phyloP scores from a whole-genome alignment of 2,113 vertebrate genomes.

The Tiliqua scincoides region DNA sequence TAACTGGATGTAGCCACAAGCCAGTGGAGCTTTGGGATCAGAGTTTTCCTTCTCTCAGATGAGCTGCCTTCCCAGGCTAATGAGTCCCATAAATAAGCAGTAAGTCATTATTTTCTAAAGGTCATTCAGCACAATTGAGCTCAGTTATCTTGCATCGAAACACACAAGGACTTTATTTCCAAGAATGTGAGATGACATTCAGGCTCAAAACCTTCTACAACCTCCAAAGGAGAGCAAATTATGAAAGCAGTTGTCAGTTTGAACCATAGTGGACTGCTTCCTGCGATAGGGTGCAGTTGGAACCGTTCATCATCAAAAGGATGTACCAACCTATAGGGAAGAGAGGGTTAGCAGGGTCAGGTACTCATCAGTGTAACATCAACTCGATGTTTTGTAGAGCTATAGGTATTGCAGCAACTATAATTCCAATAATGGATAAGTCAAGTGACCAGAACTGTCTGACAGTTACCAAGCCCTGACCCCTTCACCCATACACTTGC shows the following conservation, averaged over 20 bases:
- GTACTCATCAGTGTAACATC: too few relatives aligned
- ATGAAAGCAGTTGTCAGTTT: slow-evolving; percentile 43
- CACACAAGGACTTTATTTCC: slow-evolving; percentile 30
- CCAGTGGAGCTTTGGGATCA: too few relatives aligned
- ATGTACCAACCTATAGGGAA: neutral
- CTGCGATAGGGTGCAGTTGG: neutral
- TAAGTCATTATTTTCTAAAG: slow-evolving; percentile 63
- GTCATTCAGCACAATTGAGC: slow-evolving; percentile 47
- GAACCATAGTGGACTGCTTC: slow-evolving; percentile 26
- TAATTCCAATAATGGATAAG: too few relatives aligned
- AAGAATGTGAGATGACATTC: slow-evolving; percentile 48
- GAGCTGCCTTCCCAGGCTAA: too few relatives aligned
- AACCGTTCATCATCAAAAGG: neutral
- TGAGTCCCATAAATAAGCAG: neutral
- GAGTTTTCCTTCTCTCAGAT: too few relatives aligned
- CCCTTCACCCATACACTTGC: too few relatives aligned
- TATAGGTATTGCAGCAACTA: too few relatives aligned
- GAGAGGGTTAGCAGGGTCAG: neutral
- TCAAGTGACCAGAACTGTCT: too few relatives aligned
- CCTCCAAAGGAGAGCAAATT: neutral
- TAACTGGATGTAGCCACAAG: too few relatives aligned
- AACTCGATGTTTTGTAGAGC: too few relatives aligned
- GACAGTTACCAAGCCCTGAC: too few relatives aligned
- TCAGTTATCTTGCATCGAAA: slow-evolving; percentile 52
- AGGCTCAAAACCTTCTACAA: slow-evolving; percentile 22